A percentile compares a stretch with the other conserved stretches of the same genome.
Conservation (phyloP, 2,113 vertebrate genomes). For the Aegithalos caudatus region DNA sequence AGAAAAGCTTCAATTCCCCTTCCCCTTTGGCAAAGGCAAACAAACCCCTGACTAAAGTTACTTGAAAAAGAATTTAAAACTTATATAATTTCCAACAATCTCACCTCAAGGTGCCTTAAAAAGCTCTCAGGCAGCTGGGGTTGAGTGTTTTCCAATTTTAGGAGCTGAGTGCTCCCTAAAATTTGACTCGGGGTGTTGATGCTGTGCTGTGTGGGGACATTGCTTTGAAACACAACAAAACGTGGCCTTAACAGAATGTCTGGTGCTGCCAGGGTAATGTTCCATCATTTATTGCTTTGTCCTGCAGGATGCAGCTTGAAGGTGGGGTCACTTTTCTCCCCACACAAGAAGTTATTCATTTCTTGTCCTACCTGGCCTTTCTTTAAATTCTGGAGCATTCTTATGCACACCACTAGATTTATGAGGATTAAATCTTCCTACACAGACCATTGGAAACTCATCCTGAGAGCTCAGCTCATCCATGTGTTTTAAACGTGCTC, state of each 20-base stretch:
- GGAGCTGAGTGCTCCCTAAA: background rate
- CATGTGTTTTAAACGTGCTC: background rate
- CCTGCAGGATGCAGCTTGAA: fast-evolving
- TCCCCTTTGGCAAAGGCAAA: background rate
- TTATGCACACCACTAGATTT: background rate
- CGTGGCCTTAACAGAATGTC: background rate
- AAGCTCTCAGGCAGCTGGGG: background rate
- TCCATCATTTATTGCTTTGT: background rate
- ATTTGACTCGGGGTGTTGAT: background rate
- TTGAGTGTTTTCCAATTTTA: background rate
- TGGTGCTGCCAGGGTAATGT: background rate
- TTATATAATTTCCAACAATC: background rate
- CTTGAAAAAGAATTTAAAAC: background rate
- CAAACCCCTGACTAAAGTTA: background rate
- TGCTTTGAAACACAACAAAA: background rate
- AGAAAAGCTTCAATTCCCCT: background rate
- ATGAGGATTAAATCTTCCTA: background rate
- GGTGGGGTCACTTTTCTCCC: background rate
- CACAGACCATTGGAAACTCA: background rate
- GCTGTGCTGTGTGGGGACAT: too few relatives aligned
- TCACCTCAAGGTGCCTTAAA: background rate
- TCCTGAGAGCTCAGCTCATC: background rate
- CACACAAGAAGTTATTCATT: background rate
- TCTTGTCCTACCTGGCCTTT: background rate
- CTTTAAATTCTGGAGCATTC: background rate